These are phyloP conservation scores for Podabrus alpinus DNA, from an alignment of 2,888 invertebrate genomes.

Conservation along the genomic window DNA sequence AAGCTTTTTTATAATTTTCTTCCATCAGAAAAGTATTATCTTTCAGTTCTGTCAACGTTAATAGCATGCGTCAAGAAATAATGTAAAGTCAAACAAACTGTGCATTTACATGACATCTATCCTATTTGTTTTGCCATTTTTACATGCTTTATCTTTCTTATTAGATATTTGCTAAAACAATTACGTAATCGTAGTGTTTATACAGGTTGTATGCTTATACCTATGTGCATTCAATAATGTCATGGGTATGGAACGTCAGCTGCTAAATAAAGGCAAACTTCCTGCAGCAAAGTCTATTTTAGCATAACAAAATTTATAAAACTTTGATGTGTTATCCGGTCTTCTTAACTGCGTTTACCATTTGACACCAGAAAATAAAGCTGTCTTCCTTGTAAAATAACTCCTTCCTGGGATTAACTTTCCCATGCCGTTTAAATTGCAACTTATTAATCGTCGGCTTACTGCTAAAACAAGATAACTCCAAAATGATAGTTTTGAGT, in stretches of 20 bases:
- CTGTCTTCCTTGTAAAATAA: slow-evolving; percentile 3
- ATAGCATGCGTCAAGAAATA: not conserved
- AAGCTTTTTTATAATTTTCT: slow-evolving; percentile 11
- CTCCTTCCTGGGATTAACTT: slow-evolving; percentile 12
- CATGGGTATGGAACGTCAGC: not conserved
- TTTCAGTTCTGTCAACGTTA: slow-evolving; percentile 5
- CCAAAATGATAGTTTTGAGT: no score
- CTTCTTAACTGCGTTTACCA: not conserved
- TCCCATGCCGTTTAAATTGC: not conserved
- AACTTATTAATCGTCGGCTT: no score
- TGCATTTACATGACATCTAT: not conserved
- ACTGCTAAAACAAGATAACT: no score
- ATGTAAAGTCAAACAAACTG: not conserved
- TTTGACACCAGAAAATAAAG: slow-evolving; percentile 12
- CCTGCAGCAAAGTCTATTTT: not conserved
- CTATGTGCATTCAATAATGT: not conserved
- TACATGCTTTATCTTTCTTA: not conserved
- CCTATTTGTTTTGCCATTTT: not conserved
- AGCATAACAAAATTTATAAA: slow-evolving; percentile 6
- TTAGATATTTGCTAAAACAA: not conserved
- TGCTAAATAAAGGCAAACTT: not conserved
- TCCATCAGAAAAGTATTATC: slow-evolving; percentile 6
- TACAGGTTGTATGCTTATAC: no score
- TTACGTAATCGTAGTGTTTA: not conserved
- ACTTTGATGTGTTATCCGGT: slow-evolving; percentile 13